Base-by-base conservation (phyloP, 2,797 vertebrate species). In the Chloroceryle amazona region DNA sequence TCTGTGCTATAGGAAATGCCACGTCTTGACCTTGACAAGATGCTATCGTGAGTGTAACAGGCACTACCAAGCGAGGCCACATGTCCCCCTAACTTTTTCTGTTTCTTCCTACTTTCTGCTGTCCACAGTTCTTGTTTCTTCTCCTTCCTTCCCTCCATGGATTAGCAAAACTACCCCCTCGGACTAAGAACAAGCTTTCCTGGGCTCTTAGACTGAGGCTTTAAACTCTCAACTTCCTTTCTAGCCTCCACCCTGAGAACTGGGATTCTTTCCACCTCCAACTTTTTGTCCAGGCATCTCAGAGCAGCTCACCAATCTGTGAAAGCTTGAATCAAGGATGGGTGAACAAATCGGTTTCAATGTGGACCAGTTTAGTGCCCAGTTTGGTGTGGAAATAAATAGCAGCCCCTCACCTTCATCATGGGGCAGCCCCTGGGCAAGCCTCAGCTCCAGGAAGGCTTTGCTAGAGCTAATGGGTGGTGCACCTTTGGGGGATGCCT, bases 1-100 rank as follows among this genome's bases (percentile, higher is more conserved):
- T 93, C 91, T 96, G 91, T 95, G 83, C 83, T 86, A 1, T 93
- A 80, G 95, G 93, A 96, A 94, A 86, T 49, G 89, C 85, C 93
- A 67, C 1, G 2, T 90, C 81, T 82, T 49, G 31, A 46, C 61
- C 49, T 66, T 60, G 54, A 84, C 57, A 80, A 89, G 92, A 89
- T 67, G 86, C 92, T 74, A 8, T 81, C 28, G 0, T 3, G 6
- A 23, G 28, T 12, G 8, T 41, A 52, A 54, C 15, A 23, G 84
- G 81, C 20, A 0, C 3, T 44, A 21, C 60, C 76, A n/a, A 73
- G 72, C 62, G 6, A 42, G 63, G 51, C 49, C 91, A 80, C 0
- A 1, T 31, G 39, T 17, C 37, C 6, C 8, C 16, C 49, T 49
- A 3, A 19, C 46, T 86, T 29, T 16, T 58, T 52, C 37, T 23